Evolutionary conservation across 2,888 invertebrate species (phyloP), one percentile per base, ranked within the genome.

Genomic region (Branchellion lobata): DNA sequence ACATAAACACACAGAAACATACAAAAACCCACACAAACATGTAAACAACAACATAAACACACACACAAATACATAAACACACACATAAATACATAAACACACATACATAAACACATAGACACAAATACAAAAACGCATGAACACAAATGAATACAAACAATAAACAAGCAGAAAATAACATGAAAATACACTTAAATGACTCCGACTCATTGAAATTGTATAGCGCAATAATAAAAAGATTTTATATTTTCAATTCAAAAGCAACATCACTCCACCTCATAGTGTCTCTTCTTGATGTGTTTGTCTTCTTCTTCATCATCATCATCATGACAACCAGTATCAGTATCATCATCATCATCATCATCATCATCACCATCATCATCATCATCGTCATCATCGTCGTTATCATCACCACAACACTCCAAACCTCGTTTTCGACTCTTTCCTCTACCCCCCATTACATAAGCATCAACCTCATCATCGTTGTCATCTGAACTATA

Each of bases 271-370:
- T 14, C 61, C 21, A 57, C 61, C 61, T 57, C 61, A n/a, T 57
- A 24, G 21, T 3, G n/a, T 18, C 3, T 57, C 61, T 18, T 57
- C 14, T 5, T 18, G 61, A 3, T 21, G 24, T 47, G 2, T 5
- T 65, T 24, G 11, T 65, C 34, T 14, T 77, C 65, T 51, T 53
- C 75, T 27, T 1, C 51, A 0, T 73, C 73, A 73, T 73, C 47
- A 40, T 1, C 40, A 73, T 73, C 73, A 36, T 73, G 14, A 73
- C 36, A 33, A 24, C 36, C 47, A 36, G 31, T 36, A 2, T 36
- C 73, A n/a, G n/a, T n/a, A n/a, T 73, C 47, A 73, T 73, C 73
- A 24, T 73, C 47, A 36, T 73, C 73, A 2, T 36, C 73, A n/a
- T 75, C 51, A 34, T 40, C 51, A 47, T 75, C 75, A 47, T 53